Base-by-base conservation (phyloP, 2,888 invertebrate genomes). In the Phyllotreta cruciferae region DNA sequence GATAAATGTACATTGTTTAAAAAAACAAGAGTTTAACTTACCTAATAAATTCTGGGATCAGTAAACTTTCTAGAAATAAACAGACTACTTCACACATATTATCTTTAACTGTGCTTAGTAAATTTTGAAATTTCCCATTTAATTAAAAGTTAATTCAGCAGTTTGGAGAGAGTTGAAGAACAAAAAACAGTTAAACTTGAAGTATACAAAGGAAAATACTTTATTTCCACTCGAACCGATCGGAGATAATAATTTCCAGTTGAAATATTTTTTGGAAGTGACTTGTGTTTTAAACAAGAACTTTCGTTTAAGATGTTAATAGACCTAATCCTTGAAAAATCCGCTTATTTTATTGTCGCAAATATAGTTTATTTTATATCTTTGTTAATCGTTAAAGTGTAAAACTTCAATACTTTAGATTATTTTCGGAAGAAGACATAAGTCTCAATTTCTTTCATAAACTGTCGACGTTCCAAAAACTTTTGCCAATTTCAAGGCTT, bases 401-500 rank as follows among this genome's bases (percentile, higher is more conserved):
- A 49, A 49, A 49, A 49, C 49, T 49, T 49, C 14, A 35, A 7
- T 49, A 49, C n/a, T 35, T 24, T 35, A 49, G 36, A 7, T 35
- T 49, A 49, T 49, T 35, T 49, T 49, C 35, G 5, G 13, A 47
- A 47, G 47, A 49, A 49, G 49, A 49, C 35, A 49, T 35, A 52
- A 52, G 36, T 52, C 52, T 52, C 37, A 52, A 50, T 37, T 49
- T 61, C 42, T 35, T 49, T 61, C 14, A 14, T 38, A 47, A 41
- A 55, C 34, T 38, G 54, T 55, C 54, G 41, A 54, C 47, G 49
- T 36, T 55, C 36, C 49, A 44, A 37, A 62, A 62, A 62, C 56
- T 65, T 65, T 42, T 38, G 53, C 52, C 62, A 65, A 58, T 65
- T 56, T 56, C 52, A 13, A 56, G 60, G 41, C 60, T 41, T 58